Evolutionary conservation across 2,888 invertebrate species (phyloP).

Genomic region (Adineta ricciae): DNA sequence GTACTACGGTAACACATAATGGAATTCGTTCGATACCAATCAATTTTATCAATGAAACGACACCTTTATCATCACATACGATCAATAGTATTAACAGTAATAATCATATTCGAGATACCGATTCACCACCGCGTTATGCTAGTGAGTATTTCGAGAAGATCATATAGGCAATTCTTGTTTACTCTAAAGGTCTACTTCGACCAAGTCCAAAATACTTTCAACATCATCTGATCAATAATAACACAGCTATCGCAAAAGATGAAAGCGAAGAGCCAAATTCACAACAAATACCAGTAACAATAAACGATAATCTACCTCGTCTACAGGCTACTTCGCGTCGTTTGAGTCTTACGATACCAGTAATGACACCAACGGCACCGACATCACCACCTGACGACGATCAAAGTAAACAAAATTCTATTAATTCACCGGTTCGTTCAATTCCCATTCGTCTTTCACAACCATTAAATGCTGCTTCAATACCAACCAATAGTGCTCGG

Average conservation of each 20-base stretch:
- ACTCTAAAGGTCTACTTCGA: background rate
- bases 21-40: background rate
- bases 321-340: background rate
- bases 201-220: background rate
- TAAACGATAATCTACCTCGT: background rate
- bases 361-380: background rate
- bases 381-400: background rate
- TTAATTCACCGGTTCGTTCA: background rate
- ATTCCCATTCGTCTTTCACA: background rate
- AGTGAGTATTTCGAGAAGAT: background rate
- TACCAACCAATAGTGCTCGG: background rate
- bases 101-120: background rate
- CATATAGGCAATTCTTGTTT: background rate
- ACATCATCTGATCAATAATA: background rate
- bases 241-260: background rate
- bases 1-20: background rate
- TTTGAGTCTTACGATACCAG: background rate
- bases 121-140: background rate
- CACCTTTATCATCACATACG: background rate
- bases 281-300: too few relatives aligned
- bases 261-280: background rate
- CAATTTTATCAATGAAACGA: background rate
- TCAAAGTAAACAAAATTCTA: background rate
- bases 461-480: background rate
- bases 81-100: background rate